Base-by-base conservation (phyloP, 2,888 invertebrate genomes). In the Xestia xanthographa region DNA sequence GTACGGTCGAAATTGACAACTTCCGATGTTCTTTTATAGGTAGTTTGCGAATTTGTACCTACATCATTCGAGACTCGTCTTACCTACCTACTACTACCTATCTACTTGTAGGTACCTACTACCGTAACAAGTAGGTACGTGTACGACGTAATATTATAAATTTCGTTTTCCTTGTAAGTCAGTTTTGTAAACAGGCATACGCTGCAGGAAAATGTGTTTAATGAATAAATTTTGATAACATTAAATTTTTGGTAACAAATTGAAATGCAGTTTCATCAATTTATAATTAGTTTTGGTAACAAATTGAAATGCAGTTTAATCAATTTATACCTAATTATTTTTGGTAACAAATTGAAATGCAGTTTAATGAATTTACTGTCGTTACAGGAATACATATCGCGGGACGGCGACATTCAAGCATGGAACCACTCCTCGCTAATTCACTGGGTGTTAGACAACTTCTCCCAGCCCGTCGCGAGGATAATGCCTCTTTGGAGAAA, bases 401-500 rank as follows among this genome's bases (percentile, higher is more conserved):
- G 95, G 58, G 92, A 92, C 43, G 88, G 88, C 22, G 86, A 88
- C 9, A 77, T 88, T 41, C 89, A 90, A 29, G 84, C 90, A 5
- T 96, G 96, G 96, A 95, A 94, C 77, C 95, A 95, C 70, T 92
- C 95, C 0, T 88, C 92, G 1, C 88, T 96, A 0, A 92, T 97
- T 66, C 94, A 95, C 65, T 98, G 98, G 98, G 94, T 98, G n/a
- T 94, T 97, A 34, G 96, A 96, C 74, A 96, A 97, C 81, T 94
- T 97, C 82, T 96, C 97, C 68, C 97, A 97, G 90, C 97, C 98
- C 0, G 97, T 97, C 3, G 95, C 97, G 0, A 97, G 98, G 97
- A 93, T 98, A 45, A 97, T 97, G 83, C 98, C 98, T 0, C 96
- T 97, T 75, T 98, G 98, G 90, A 96, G 97, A 65, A 98, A 98